A percentile compares a stretch with the other conserved stretches of the same genome.
These are phyloP conservation scores for Phymatocera aterrima DNA, from an alignment of 2,888 invertebrate genomes.

Conservation along the genomic window DNA sequence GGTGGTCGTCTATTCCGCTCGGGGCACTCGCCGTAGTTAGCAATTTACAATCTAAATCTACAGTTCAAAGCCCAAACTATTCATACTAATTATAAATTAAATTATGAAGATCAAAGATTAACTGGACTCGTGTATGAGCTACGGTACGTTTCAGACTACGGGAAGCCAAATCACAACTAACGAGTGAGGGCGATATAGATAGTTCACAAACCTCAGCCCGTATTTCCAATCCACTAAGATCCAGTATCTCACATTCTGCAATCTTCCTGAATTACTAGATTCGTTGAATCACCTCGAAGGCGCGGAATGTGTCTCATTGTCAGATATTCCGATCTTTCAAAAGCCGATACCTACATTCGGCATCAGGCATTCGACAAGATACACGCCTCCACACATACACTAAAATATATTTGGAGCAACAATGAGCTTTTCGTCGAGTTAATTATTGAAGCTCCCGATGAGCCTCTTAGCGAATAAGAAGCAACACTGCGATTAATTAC, in stretches of 20 bases:
- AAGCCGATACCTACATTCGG: too few relatives aligned
- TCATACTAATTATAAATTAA: constrained; percentile 5
- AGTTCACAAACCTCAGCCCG: background rate
- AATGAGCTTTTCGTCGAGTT: too few relatives aligned
- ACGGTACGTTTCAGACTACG: background rate
- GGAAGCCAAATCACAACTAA: background rate
- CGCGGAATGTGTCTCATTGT: too few relatives aligned
- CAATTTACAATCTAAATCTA: constrained; percentile 1
- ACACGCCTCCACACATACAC: too few relatives aligned
- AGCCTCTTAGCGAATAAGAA: background rate
- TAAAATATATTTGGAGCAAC: too few relatives aligned
- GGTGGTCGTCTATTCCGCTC: background rate
- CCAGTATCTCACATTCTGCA: background rate
- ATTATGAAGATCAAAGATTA: background rate
- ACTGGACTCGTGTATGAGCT: background rate
- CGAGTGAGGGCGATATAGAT: background rate
- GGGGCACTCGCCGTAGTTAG: too few relatives aligned
- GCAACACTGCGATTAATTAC: background rate
- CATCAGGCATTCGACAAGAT: too few relatives aligned
- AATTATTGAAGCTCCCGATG: background rate
- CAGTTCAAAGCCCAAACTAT: background rate
- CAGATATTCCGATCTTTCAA: too few relatives aligned
- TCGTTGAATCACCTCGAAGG: too few relatives aligned
- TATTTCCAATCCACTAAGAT: background rate
- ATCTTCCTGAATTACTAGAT: background rate